These are phyloP conservation scores for Kryptolebias ocellatus DNA, from an alignment of 2,797 vertebrate species.

Conservation along the genomic window DNA sequence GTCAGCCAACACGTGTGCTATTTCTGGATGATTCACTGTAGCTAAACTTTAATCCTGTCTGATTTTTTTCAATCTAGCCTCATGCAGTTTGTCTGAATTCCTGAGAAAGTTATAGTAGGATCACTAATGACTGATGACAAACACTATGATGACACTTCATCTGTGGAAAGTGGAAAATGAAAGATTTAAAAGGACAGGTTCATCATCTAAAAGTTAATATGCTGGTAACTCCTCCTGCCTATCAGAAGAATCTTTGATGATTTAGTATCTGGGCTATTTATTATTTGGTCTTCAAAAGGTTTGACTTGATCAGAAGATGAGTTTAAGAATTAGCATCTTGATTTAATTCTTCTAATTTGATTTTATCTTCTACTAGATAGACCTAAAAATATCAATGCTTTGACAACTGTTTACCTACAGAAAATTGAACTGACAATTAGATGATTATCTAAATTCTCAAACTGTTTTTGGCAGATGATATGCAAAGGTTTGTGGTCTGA, in stretches of 20 bases:
- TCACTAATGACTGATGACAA: constrained; percentile 14
- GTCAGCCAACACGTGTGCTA: constrained; percentile 32
- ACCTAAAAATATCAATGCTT: no score
- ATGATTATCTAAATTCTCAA: no score
- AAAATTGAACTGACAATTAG: no score
- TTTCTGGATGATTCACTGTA: constrained; percentile 56
- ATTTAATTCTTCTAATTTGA: not conserved
- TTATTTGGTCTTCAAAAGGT: no score
- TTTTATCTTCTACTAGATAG: no score
- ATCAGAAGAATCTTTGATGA: constrained; percentile 1
- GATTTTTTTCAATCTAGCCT: constrained; percentile 28
- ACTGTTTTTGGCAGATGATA: no score
- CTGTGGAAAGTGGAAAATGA: not conserved
- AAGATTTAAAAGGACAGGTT: constrained; percentile 3
- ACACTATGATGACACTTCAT: not conserved
- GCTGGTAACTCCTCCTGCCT: constrained; percentile 1
- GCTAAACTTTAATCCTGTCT: constrained; percentile 45
- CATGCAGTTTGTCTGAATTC: constrained; percentile 24
- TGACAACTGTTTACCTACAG: no score
- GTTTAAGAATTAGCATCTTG: not conserved
- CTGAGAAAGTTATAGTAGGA: not conserved
- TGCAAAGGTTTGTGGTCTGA: no score
- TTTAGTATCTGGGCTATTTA: not conserved
- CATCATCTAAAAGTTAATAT: constrained; percentile 1
- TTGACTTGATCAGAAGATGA: no score